Conservation (phyloP, 2,113 vertebrate genomes). For the Pituophis catenifer region DNA sequence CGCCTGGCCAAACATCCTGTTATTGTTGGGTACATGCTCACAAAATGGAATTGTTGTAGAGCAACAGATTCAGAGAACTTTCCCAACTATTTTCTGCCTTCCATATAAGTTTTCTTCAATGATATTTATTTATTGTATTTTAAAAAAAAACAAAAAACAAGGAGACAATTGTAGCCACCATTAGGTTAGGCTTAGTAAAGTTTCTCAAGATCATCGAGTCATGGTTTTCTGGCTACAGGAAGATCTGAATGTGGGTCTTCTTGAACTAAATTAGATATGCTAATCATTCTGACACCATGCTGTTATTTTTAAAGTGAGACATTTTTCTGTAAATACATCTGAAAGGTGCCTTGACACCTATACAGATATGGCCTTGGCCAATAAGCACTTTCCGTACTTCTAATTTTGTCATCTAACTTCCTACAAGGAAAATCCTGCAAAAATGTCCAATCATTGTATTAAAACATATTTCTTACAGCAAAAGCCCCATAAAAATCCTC, state of each 20-base stretch:
- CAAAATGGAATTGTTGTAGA: not conserved
- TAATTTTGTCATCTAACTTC: not conserved
- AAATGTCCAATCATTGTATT: not conserved
- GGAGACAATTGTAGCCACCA: not conserved
- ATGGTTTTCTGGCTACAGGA: not conserved
- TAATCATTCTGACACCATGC: not conserved
- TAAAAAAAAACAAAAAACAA: not conserved
- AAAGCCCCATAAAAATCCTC: not conserved
- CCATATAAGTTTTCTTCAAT: not conserved
- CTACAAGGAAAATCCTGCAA: not conserved
- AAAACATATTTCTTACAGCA: not conserved
- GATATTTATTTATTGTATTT: not conserved
- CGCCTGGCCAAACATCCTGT: not conserved
- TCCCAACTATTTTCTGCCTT: constrained; percentile 2
- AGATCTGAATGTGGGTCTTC: not conserved
- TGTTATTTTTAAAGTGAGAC: not conserved
- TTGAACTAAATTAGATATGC: not conserved
- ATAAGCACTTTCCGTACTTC: not conserved
- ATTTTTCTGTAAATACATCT: not conserved
- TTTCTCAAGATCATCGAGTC: not conserved
- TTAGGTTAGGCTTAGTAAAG: not conserved
- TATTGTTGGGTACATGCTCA: not conserved
- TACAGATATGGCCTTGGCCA: not conserved
- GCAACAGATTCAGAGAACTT: not conserved
- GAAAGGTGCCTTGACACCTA: not conserved